phyloP scores from a whole-genome alignment of 2,888 invertebrate genomes.

The Tiliacea aurago region DNA sequence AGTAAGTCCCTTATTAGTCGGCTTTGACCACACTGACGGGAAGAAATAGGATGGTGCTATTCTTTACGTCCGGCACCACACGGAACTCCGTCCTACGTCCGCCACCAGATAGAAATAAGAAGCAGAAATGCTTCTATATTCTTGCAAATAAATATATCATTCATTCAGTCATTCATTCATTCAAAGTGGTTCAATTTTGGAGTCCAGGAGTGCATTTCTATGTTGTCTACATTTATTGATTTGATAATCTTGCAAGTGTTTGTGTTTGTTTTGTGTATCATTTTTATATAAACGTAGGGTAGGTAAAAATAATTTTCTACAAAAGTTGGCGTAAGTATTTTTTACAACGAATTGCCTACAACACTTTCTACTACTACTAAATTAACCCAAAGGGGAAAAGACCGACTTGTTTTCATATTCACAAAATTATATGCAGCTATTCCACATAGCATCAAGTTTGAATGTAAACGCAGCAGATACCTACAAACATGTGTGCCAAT shows the following conservation, averaged over 20 bases:
- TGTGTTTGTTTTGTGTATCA: neutral
- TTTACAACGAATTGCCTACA: neutral
- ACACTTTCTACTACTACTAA: neutral
- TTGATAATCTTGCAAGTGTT: no score
- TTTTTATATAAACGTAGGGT: neutral
- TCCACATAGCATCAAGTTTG: slow-evolving; percentile 15
- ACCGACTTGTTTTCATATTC: neutral
- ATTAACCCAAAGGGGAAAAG: neutral
- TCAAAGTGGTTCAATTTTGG: no score
- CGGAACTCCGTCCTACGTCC: no score
- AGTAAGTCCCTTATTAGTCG: no score
- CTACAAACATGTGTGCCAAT: slow-evolving; percentile 7
- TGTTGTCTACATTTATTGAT: neutral
- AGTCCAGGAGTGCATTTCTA: neutral
- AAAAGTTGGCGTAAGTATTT: neutral
- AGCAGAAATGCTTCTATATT: no score
- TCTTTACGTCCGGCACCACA: no score
- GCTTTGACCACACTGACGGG: no score
- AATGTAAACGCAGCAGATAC: slow-evolving; percentile 1
- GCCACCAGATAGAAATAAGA: no score
- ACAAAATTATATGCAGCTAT: neutral
- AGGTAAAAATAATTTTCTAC: neutral
- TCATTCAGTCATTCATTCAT: no score
- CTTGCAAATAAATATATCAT: no score
- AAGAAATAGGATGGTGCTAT: no score